Percentiles rank a stretch among this genome's conserved stretches.
Conservation (phyloP, 2,888 invertebrate genomes). For the Lycocerus yunnanus region DNA sequence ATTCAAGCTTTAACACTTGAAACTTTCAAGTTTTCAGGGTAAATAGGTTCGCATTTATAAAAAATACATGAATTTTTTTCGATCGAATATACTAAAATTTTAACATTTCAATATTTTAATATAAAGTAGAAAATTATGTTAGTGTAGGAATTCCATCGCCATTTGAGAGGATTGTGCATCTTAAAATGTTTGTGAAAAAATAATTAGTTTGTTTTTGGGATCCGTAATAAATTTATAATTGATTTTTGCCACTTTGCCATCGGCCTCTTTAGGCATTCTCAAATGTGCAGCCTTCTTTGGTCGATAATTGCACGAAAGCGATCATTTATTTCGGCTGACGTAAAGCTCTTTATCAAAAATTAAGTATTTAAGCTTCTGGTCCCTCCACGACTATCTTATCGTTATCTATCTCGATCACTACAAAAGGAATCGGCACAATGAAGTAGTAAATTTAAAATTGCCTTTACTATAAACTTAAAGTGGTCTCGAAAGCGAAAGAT, state of each 20-base stretch:
- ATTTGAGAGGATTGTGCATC: neutral
- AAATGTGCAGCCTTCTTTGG: neutral
- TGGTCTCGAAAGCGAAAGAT: neutral
- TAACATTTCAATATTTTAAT: neutral
- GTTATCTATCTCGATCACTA: neutral
- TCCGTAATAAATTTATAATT: neutral
- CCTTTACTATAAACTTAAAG: neutral
- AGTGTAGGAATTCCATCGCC: neutral
- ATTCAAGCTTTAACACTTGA: neutral
- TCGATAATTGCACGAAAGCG: neutral
- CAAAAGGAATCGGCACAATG: neutral
- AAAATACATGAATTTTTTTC: neutral
- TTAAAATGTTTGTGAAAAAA: neutral
- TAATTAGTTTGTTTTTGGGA: neutral
- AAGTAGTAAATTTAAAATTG: neutral
- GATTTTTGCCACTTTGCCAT: neutral
- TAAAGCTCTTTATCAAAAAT: neutral
- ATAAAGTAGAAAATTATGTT: neutral
- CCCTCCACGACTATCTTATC: neutral
- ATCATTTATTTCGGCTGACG: neutral
- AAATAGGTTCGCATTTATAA: neutral
- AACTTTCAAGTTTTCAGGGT: neutral
- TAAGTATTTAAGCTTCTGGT: neutral
- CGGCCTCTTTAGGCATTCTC: neutral
- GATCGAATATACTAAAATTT: neutral